Percentiles rank a stretch among this genome's conserved stretches.
phyloP scores from a whole-genome alignment of 2,888 invertebrate genomes.

The Scaeva pyrastri region DNA sequence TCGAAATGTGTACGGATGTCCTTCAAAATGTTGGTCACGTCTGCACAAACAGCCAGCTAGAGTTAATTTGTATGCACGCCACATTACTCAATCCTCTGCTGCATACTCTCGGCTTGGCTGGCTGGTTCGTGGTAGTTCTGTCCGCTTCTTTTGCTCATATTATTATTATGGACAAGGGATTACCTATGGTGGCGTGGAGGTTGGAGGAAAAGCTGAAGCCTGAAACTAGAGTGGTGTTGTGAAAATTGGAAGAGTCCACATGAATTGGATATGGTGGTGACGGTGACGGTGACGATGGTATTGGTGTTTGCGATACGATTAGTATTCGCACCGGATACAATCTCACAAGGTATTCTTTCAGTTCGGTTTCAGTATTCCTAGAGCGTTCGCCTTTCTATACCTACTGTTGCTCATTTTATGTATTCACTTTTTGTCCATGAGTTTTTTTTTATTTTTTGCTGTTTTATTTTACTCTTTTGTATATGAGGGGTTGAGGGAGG shows the following conservation, averaged over 20 bases:
- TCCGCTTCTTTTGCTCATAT: constrained; percentile 51
- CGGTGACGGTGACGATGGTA: not conserved
- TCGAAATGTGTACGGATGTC: constrained; percentile 76
- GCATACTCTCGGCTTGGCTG: constrained; percentile 21
- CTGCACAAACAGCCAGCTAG: constrained; percentile 62
- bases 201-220: constrained; percentile 41
- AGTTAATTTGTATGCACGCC: constrained; percentile 67
- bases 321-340: constrained; percentile 70
- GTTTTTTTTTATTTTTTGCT: constrained; percentile 17
- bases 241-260: constrained; percentile 58
- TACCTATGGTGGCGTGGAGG: constrained; percentile 30
- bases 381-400: constrained; percentile 64
- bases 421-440: constrained; percentile 31
- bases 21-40: constrained; percentile 76
- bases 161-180: constrained; percentile 61
- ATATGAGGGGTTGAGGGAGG: not conserved
- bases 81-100: constrained; percentile 62
- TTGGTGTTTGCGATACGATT: constrained; percentile 52
- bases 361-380: constrained; percentile 55
- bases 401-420: constrained; percentile 61
- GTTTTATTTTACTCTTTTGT: not conserved
- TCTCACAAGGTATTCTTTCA: constrained; percentile 70
- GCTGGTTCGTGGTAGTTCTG: constrained; percentile 47
- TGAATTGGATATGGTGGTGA: not conserved
- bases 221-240: constrained; percentile 48